Conservation (phyloP, 2,888 invertebrate species). For the Amphipyra tragopoginis region DNA sequence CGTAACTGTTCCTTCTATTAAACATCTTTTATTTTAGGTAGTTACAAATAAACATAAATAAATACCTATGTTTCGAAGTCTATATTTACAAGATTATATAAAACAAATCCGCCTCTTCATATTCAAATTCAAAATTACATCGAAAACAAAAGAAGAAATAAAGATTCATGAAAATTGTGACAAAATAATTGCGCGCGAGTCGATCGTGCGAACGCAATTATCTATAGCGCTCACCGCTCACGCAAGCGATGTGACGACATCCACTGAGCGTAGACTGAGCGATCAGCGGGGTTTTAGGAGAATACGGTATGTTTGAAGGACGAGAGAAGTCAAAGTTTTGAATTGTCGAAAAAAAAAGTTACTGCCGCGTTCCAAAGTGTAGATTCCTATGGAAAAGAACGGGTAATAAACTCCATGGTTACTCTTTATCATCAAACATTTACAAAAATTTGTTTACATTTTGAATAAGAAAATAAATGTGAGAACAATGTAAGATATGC, state of each 20-base stretch:
- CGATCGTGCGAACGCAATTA: conserved; percentile 73
- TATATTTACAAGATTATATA: conserved; percentile 8
- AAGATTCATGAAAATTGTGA: conserved; percentile 58
- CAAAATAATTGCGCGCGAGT: conserved; percentile 64
- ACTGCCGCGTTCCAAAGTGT: too few species aligned
- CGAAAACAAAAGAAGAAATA: conserved; percentile 54
- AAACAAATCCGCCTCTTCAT: conserved; percentile 24
- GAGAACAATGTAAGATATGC: too few species aligned
- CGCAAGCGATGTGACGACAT: conserved; percentile 51
- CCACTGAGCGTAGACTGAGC: conserved; percentile 24
- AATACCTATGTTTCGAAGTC: background rate
- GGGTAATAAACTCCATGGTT: too few species aligned
- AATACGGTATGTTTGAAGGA: background rate
- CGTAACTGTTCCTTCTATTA: too few species aligned
- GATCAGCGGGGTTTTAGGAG: conserved; percentile 25
- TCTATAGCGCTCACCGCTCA: conserved; percentile 56
- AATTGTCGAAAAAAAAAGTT: too few species aligned
- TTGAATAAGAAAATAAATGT: too few species aligned
- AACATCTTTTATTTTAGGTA: too few species aligned
- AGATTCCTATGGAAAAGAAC: too few species aligned
- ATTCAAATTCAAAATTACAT: conserved; percentile 37
- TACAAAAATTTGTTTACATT: too few species aligned
- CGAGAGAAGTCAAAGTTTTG: too few species aligned
- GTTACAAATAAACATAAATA: too few species aligned
- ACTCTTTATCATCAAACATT: too few species aligned